These are phyloP conservation scores for Oceanodroma tethys DNA, from an alignment of 2,113 vertebrate genomes.

Conservation along the genomic window DNA sequence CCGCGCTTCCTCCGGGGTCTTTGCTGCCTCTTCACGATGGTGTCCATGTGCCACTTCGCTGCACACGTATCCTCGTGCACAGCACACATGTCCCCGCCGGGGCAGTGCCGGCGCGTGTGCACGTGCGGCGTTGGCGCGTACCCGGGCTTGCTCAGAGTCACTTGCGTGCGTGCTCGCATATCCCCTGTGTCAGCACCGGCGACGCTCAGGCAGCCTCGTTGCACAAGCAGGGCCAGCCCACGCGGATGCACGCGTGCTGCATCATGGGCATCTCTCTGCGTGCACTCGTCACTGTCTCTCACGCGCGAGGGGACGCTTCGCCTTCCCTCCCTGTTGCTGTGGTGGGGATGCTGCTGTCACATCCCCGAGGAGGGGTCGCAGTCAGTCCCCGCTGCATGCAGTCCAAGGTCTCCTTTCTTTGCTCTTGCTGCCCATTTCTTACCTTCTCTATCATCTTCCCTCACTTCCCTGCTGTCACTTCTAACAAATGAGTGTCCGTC, in stretches of 20 bases:
- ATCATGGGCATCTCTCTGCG: background rate
- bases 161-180: accelerated
- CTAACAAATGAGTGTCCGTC: background rate
- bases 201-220: background rate
- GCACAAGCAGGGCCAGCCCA: background rate
- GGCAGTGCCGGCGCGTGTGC: background rate
- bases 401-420: background rate
- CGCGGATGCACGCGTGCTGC: accelerated
- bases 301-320: accelerated
- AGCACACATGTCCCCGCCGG: background rate
- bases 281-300: accelerated
- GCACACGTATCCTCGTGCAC: background rate
- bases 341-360: background rate
- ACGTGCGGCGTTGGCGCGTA: accelerated
- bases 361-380: background rate
- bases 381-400: background rate
- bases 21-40: background rate
- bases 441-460: background rate
- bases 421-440: background rate
- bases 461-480: background rate
- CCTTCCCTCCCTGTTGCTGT: background rate
- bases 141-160: accelerated
- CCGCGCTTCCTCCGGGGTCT: background rate
- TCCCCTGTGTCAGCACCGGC: background rate
- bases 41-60: accelerated